Evolutionary conservation across 2,797 vertebrate species (phyloP).

Genomic region (Cetoscarus ocellatus): DNA sequence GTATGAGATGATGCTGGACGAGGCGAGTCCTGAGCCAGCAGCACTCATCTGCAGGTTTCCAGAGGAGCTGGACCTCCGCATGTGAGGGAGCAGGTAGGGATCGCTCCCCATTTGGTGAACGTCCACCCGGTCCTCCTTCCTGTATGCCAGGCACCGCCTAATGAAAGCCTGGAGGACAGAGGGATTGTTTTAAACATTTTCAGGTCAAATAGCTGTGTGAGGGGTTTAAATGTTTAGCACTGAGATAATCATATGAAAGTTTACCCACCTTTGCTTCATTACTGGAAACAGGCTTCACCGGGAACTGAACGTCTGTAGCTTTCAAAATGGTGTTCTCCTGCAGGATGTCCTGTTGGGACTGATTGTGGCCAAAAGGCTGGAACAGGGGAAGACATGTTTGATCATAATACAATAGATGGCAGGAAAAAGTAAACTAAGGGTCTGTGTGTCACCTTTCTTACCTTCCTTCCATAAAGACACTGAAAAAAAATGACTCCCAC

Average conservation of each 20-base stretch:
- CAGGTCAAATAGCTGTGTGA: neutral
- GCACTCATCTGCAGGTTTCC: slow-evolving; percentile 95
- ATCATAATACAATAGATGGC: neutral
- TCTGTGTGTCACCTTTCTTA: slow-evolving; percentile 63
- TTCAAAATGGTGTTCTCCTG: slow-evolving; percentile 99
- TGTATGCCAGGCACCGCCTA: slow-evolving; percentile 96
- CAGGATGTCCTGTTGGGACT: slow-evolving; percentile 99
- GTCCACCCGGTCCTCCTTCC: slow-evolving; percentile 97
- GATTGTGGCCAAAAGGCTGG: slow-evolving; percentile 99
- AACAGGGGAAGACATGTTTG: slow-evolving; percentile 41
- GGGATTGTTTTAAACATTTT: neutral
- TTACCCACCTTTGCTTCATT: slow-evolving; percentile 97
- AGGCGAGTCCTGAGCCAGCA: slow-evolving; percentile 88
- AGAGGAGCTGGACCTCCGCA: slow-evolving; percentile 99
- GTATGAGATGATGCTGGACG: slow-evolving; percentile 95
- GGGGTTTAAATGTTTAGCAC: neutral
- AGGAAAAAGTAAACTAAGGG: neutral
- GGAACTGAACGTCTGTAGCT: slow-evolving; percentile 98
- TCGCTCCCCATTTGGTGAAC: slow-evolving; percentile 98
- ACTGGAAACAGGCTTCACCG: slow-evolving; percentile 97
- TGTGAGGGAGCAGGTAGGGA: slow-evolving; percentile 97
- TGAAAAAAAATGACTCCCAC: slow-evolving; percentile 99
- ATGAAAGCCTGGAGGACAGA: slow-evolving; percentile 90
- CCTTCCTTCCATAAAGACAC: slow-evolving; percentile 99
- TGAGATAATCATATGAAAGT: neutral